Evolutionary conservation across 2,113 vertebrate species (phyloP), one percentile per base, ranked within the genome.

Genomic region (Anthoscopus minutus): DNA sequence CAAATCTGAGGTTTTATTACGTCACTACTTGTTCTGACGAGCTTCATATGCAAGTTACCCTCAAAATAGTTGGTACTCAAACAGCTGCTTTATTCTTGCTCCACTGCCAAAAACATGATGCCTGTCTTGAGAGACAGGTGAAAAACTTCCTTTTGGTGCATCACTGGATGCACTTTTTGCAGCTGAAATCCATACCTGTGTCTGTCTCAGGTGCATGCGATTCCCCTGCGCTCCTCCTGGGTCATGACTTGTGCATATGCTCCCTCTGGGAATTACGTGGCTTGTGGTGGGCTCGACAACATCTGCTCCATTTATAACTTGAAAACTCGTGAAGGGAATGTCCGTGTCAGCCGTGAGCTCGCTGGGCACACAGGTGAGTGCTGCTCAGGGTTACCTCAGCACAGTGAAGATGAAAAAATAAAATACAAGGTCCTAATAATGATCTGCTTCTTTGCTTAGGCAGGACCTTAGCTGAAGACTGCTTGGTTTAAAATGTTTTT

Each of bases 271-370:
- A 99, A 99, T 96, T 99, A 99, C 1, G 99, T 99, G 95, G 99
- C 99, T 96, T 99, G 99, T 33, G 99, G 99, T 92, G 99, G 99
- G 65, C 98, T 99, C 44, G 99, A 99, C 96, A 99, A 99, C 98
- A 99, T 99, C 96, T 99, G 99, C 96, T 99, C 99, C 97, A 99
- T 99, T 97, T 99, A 99, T 98, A 99, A 99, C 97, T 98, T 99
- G 97, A 99, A 99, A 97, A 99, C 99, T 94, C 99, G 99, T 30
- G 99, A 99, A 98, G 99, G 99, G 93, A 99, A 99, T 57, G 99
- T 99, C 51, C 99, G 99, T 23, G 99, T 99, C 94, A 99, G 99
- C 97, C 99, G 99, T 65, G 99, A 99, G 91, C 97, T 99, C 96
- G 99, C 99, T 8, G 99, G 99, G 92, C 99, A 99, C 96, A 99